Evolutionary conservation across 2,113 vertebrate species (phyloP).

Genomic region (Forbesichthys papilliferus): DNA sequence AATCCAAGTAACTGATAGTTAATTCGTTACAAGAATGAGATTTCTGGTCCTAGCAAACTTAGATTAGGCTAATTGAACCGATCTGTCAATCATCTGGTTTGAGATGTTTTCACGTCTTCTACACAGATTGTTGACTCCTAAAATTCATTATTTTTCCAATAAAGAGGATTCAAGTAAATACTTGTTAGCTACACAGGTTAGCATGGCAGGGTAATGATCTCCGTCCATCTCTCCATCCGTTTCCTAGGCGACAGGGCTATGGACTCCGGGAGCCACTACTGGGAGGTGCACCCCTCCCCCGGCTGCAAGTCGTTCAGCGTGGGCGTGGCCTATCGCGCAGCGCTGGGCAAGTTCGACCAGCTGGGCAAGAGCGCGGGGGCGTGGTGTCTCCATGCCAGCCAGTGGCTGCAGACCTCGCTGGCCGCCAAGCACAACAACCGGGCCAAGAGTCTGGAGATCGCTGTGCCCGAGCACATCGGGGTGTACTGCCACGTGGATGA

Average conservation of each 20-base stretch:
- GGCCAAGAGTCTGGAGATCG: slow-evolving; percentile 83
- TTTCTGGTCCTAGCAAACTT: too few relatives aligned
- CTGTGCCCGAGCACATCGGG: slow-evolving; percentile 86
- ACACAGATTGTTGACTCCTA: too few relatives aligned
- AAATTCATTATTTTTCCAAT: too few relatives aligned
- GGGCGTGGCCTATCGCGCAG: slow-evolving; percentile 84
- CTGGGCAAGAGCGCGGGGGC: slow-evolving; percentile 87
- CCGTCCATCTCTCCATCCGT: not conserved
- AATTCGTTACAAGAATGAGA: too few relatives aligned
- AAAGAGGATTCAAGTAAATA: too few relatives aligned
- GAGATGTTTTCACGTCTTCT: too few relatives aligned
- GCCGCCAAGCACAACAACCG: slow-evolving; percentile 94
- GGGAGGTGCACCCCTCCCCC: slow-evolving; percentile 88
- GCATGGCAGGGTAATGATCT: too few relatives aligned
- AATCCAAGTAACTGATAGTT: too few relatives aligned
- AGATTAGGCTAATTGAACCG: too few relatives aligned
- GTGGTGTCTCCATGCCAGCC: slow-evolving; percentile 92
- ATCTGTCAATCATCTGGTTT: too few relatives aligned
- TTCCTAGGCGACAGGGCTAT: slow-evolving; percentile 85
- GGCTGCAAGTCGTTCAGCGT: slow-evolving; percentile 92
- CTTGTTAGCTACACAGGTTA: too few relatives aligned
- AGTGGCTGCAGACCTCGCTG: slow-evolving; percentile 90
- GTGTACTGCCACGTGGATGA: slow-evolving; percentile 90
- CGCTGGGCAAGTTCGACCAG: slow-evolving; percentile 90
- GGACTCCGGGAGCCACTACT: slow-evolving; percentile 87